Evolutionary conservation across 1,140 invertebrate genomes (phyloP).

Genomic region (Drusus annulatus): DNA sequence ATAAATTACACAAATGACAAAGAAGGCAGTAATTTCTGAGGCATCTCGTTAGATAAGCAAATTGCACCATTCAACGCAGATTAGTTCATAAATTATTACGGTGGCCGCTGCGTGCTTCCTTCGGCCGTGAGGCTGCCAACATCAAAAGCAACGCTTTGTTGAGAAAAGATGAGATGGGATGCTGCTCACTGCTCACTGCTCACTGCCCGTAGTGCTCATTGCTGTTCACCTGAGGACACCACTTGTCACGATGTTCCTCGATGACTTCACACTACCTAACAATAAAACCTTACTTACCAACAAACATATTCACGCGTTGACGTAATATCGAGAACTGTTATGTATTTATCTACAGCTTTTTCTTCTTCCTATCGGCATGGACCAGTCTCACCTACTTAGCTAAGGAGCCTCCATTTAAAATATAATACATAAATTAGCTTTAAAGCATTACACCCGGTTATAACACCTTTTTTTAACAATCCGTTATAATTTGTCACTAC

Average conservation of each 20-base stretch:
- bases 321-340: conserved; percentile 14
- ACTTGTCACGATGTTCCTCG: conserved; percentile 28
- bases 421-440: conserved; percentile 1
- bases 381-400: not conserved
- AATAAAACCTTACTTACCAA: not conserved
- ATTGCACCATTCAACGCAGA: too few relatives aligned
- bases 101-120: conserved; percentile 4
- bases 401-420: not conserved
- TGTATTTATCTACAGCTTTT: not conserved
- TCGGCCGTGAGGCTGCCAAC: not conserved
- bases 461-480: too few relatives aligned
- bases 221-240: conserved; percentile 17
- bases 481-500: too few relatives aligned
- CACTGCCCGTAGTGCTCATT: not conserved
- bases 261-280: conserved; percentile 9
- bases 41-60: too few relatives aligned
- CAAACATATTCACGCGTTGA: conserved; percentile 13
- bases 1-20: too few relatives aligned
- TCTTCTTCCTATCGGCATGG: not conserved
- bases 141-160: too few relatives aligned
- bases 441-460: not conserved
- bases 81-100: too few relatives aligned
- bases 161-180: not conserved
- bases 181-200: conserved; percentile 10
- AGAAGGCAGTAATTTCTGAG: too few relatives aligned